A percentile compares a stretch with the other conserved stretches of the same genome.
phyloP scores from a whole-genome alignment of 2,797 vertebrate species.

The Ptychadena robeensis region DNA sequence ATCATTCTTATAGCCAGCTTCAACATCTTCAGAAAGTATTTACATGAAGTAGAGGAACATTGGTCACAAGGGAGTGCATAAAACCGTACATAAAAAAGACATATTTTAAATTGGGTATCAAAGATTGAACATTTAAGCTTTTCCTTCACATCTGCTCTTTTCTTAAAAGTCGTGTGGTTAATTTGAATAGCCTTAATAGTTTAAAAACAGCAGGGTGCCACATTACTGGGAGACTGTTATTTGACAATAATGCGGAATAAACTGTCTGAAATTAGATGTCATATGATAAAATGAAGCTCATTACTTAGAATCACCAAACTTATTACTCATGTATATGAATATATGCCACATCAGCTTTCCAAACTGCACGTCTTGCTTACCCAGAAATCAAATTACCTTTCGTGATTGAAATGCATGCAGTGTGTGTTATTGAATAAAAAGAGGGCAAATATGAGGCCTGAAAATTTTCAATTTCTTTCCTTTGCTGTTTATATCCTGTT shows the following conservation, averaged over 20 bases:
- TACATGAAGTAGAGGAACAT: conserved; percentile 24
- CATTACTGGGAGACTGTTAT: conserved; percentile 47
- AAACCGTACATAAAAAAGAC: conserved; percentile 27
- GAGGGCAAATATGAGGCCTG: conserved; percentile 30
- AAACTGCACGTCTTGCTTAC: conserved; percentile 47
- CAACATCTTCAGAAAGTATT: conserved; percentile 22
- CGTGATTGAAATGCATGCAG: conserved; percentile 53
- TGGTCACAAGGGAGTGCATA: conserved; percentile 16
- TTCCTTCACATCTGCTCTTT: conserved; percentile 49
- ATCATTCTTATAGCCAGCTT: background rate
- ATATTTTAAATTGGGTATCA: conserved; percentile 56
- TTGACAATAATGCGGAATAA: conserved; percentile 59
- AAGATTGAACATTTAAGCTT: conserved; percentile 52
- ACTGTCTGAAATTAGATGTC: conserved; percentile 58
- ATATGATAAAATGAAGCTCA: conserved; percentile 58
- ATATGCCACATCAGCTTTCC: conserved; percentile 58
- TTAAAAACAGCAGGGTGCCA: conserved; percentile 53
- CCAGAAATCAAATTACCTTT: conserved; percentile 55
- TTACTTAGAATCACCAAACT: conserved; percentile 52
- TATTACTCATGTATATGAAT: conserved; percentile 58
- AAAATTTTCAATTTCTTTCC: conserved; percentile 33
- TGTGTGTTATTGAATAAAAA: conserved; percentile 52
- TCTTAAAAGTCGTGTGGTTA: conserved; percentile 35
- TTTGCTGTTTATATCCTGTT: conserved; percentile 46
- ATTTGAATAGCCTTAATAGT: conserved; percentile 56